Evolutionary conservation across 2,113 vertebrate species (phyloP).

Genomic region (Ranitomeya imitator): DNA sequence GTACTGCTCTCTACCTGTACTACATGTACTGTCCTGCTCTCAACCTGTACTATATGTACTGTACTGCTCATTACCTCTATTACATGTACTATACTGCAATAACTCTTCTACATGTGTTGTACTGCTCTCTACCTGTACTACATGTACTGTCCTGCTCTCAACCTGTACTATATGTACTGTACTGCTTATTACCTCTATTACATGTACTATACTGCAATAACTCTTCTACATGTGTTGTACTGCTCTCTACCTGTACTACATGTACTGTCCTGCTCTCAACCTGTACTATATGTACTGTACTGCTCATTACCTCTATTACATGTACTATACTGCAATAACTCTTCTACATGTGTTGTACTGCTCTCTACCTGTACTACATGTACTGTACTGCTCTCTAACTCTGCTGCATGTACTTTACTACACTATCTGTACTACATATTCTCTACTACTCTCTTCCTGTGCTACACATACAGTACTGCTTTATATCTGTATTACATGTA

Average conservation of each 20-base stretch:
- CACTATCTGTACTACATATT: background rate
- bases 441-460: background rate
- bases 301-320: background rate
- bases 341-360: background rate
- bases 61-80: constrained; percentile 5
- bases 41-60: constrained; percentile 1
- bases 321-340: too few relatives aligned
- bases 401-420: background rate
- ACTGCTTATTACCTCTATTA: constrained; percentile 1
- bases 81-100: constrained; percentile 6
- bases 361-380: background rate
- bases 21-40: background rate
- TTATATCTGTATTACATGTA: too few relatives aligned
- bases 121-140: background rate
- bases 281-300: constrained; percentile 4
- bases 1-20: background rate
- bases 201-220: constrained; percentile 11
- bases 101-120: too few relatives aligned
- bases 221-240: too few relatives aligned
- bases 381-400: background rate
- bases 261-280: background rate
- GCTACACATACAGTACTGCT: background rate
- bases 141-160: background rate
- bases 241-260: background rate
- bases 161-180: constrained; percentile 4